These are phyloP conservation scores for Cantharis lateralis DNA, from an alignment of 2,888 invertebrate species.

Conservation along the genomic window DNA sequence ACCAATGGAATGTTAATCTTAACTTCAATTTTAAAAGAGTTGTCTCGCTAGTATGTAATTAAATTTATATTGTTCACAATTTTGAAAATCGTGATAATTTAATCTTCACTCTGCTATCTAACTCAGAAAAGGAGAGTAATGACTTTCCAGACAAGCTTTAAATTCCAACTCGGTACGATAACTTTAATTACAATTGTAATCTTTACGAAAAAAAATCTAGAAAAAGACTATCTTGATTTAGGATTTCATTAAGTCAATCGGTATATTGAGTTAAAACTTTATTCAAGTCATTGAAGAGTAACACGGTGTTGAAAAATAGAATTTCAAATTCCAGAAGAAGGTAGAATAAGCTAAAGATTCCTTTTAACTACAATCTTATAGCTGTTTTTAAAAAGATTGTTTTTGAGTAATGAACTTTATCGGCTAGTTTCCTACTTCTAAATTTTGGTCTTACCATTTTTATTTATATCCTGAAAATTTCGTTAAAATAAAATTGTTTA, in stretches of 20 bases:
- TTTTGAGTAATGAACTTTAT: too few relatives aligned
- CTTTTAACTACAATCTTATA: too few relatives aligned
- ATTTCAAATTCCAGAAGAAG: too few relatives aligned
- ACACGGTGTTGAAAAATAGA: too few relatives aligned
- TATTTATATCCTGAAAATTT: too few relatives aligned
- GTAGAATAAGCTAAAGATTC: too few relatives aligned
- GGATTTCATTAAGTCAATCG: not conserved
- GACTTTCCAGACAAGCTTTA: not conserved
- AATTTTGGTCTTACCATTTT: too few relatives aligned
- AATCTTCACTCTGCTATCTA: not conserved
- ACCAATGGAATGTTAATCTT: not conserved
- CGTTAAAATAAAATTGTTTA: too few relatives aligned
- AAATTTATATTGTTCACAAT: not conserved
- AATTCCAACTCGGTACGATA: not conserved
- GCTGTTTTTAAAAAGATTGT: too few relatives aligned
- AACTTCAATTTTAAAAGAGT: not conserved
- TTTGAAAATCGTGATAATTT: not conserved
- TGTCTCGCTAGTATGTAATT: not conserved
- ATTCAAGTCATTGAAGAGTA: too few relatives aligned
- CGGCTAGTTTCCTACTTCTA: too few relatives aligned
- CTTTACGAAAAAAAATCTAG: not conserved
- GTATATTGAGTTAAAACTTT: not conserved
- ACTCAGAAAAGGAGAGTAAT: not conserved
- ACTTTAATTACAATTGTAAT: not conserved
- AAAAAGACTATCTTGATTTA: not conserved